phyloP scores from a whole-genome alignment of 2,113 vertebrate species.

The Papio anubis region DNA sequence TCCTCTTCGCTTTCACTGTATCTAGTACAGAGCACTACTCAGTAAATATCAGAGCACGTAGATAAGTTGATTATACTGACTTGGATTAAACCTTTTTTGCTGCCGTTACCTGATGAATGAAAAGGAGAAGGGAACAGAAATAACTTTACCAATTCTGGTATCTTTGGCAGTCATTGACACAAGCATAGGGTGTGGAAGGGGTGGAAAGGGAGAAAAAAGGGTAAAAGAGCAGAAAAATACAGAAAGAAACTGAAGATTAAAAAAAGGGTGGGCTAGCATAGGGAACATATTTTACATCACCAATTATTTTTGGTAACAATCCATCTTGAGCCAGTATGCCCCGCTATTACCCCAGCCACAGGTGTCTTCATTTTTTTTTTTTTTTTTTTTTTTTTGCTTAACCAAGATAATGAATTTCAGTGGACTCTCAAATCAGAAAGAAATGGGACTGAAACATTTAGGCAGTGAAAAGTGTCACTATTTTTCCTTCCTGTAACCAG shows the following conservation, averaged over 20 bases:
- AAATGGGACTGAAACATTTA: background rate
- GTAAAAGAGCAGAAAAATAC: background rate
- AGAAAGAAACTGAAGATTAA: background rate
- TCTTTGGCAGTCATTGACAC: background rate
- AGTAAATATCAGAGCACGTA: background rate
- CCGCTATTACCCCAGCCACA: background rate
- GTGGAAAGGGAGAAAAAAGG: background rate
- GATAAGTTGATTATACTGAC: background rate
- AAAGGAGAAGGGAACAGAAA: constrained; percentile 4
- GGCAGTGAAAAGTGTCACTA: background rate
- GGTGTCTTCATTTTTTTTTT: background rate
- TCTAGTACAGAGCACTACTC: no score
- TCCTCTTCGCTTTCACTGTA: background rate
- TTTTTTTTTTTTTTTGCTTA: background rate
- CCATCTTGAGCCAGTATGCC: background rate
- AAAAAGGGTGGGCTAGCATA: background rate
- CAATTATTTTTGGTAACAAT: background rate
- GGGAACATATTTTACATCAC: background rate
- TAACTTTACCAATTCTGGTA: background rate
- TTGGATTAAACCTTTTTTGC: background rate
- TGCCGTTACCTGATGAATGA: background rate
- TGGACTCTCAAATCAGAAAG: background rate
- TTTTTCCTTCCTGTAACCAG: background rate
- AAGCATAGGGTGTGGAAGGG: background rate
- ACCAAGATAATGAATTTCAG: background rate